A percentile compares a stretch with the other conserved stretches of the same genome.
Evolutionary conservation across 2,888 invertebrate genomes (phyloP).

Genomic region (Ornithoptera alexandrae): DNA sequence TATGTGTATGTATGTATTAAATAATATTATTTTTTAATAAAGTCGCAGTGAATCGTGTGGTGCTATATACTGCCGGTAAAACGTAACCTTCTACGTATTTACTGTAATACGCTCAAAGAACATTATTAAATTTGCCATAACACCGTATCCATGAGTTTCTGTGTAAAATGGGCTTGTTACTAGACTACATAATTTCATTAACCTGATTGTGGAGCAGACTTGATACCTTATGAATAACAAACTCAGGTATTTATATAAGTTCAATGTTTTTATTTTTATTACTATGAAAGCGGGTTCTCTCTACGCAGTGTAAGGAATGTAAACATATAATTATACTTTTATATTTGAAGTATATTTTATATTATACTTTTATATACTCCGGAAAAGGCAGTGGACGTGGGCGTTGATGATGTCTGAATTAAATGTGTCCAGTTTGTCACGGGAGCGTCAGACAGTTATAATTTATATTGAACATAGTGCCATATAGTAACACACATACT

Average conservation of each 20-base stretch:
- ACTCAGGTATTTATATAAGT: background rate
- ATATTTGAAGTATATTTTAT: no score
- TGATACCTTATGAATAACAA: background rate
- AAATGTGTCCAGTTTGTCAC: no score
- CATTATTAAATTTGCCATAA: slow-evolving; percentile 19
- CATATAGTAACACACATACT: no score
- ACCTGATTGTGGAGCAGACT: slow-evolving; percentile 6
- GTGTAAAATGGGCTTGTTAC: background rate
- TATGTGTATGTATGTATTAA: background rate
- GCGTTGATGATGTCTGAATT: no score
- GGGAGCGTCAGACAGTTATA: no score
- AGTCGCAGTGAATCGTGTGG: background rate
- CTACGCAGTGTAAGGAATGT: background rate
- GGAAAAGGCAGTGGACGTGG: no score
- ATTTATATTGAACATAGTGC: no score
- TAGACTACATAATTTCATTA: background rate
- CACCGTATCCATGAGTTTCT: slow-evolving; percentile 8
- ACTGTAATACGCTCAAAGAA: slow-evolving; percentile 3
- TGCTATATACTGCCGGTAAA: background rate
- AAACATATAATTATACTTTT: background rate
- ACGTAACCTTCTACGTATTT: slow-evolving; percentile 8
- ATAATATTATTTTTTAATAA: background rate
- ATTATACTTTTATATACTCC: no score
- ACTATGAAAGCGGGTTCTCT: background rate
- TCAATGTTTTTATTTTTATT: background rate